These are phyloP conservation scores for Periparus ater DNA, from an alignment of 2,797 vertebrate genomes.

Conservation along the genomic window DNA sequence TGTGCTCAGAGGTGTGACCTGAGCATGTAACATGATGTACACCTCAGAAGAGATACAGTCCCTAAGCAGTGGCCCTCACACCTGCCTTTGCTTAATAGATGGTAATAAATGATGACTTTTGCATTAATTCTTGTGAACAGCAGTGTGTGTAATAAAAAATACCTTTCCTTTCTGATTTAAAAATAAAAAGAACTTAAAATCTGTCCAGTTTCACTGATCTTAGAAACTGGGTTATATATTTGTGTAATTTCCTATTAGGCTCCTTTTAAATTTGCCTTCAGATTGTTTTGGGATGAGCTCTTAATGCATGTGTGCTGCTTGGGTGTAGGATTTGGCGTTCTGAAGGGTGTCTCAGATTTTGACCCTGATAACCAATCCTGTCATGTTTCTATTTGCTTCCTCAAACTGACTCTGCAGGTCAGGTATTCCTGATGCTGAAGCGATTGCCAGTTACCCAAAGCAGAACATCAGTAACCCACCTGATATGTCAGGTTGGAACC, in stretches of 20 bases:
- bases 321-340: neutral
- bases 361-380: neutral
- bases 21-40: accelerated
- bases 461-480: slow-evolving; percentile 87
- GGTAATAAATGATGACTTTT: neutral
- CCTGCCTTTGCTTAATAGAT: neutral
- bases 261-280: neutral
- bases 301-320: neutral
- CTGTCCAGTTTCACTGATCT: neutral
- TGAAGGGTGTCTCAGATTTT: neutral
- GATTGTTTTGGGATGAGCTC: neutral
- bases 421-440: slow-evolving; percentile 77
- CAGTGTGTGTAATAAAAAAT: neutral
- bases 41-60: accelerated
- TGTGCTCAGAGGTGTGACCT: neutral
- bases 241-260: accelerated
- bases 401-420: slow-evolving; percentile 69
- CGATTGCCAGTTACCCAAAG: slow-evolving; percentile 72
- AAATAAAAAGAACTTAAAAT: neutral
- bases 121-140: accelerated
- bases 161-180: accelerated
- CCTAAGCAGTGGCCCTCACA: neutral
- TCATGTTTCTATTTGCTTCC: neutral
- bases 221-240: neutral
- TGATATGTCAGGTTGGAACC: slow-evolving; percentile 98